These are phyloP conservation scores for Coracias cyanogaster DNA, from an alignment of 2,797 vertebrate species.

Conservation along the genomic window DNA sequence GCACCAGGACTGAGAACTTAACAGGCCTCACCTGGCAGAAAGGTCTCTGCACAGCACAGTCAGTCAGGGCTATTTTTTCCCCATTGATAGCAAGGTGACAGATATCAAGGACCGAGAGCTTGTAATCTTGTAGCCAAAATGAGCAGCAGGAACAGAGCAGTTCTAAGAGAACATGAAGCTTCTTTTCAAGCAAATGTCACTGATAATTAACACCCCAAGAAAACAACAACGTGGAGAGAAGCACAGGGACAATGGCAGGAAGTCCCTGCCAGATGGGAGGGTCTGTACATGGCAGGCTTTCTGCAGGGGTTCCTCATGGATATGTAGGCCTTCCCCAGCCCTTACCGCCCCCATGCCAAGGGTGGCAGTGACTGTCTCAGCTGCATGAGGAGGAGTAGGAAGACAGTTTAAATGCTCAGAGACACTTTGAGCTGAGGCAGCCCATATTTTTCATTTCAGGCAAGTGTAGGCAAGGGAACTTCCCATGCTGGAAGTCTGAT, in stretches of 20 bases:
- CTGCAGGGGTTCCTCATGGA: neutral
- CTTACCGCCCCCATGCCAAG: rapidly evolving
- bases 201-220: neutral
- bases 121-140: neutral
- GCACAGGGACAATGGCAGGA: neutral
- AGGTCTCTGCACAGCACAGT: neutral
- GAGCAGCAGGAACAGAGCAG: slow-evolving; percentile 17
- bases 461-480: neutral
- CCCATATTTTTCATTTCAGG: neutral
- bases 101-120: neutral
- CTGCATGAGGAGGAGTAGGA: neutral
- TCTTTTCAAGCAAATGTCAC: neutral
- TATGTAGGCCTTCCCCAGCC: neutral
- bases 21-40: neutral
- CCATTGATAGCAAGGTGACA: neutral
- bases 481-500: neutral
- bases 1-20: neutral
- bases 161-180: neutral
- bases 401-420: neutral
- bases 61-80: neutral
- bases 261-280: neutral
- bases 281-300: neutral
- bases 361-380: neutral
- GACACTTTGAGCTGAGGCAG: neutral
- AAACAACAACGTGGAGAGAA: rapidly evolving